Evolutionary conservation across 30 jellyfish, hydroid and myxozoan genomes (phyloP).

Genomic region (Aurelia coerulea): DNA sequence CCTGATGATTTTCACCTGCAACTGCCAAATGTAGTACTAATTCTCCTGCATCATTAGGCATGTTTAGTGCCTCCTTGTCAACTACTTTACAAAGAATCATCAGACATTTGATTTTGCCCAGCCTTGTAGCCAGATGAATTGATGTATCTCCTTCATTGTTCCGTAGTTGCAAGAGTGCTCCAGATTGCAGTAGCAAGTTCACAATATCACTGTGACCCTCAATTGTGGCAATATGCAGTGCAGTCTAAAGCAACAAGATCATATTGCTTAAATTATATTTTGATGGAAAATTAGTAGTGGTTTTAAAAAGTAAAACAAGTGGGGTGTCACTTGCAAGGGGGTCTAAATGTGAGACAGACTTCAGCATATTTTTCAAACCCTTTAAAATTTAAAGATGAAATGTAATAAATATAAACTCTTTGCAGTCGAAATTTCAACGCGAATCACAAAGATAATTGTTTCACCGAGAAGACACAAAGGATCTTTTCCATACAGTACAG

Average conservation of each 20-base stretch:
- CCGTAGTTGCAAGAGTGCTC: slow-evolving; percentile 23
- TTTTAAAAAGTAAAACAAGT: no score
- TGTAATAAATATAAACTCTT: no score
- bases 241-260: slow-evolving; percentile 23
- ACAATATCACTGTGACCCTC: slow-evolving; percentile 28
- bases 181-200: slow-evolving; percentile 1
- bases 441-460: no score
- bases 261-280: no score
- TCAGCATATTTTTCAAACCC: no score
- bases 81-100: not conserved
- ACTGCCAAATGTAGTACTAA: slow-evolving; percentile 62
- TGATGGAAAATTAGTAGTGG: no score
- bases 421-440: no score
- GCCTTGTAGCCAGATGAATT: slow-evolving; percentile 54
- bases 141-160: slow-evolving; percentile 68
- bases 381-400: no score
- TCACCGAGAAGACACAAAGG: no score
- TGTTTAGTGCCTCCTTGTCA: slow-evolving; percentile 9
- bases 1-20: slow-evolving; percentile 18
- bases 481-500: no score
- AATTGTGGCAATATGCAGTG: slow-evolving; percentile 68
- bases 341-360: no score
- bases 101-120: slow-evolving; percentile 46
- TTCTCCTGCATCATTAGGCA: slow-evolving; percentile 49
- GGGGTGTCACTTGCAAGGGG: no score